phyloP scores from a whole-genome alignment of 2,888 invertebrate genomes.

The Odontomyia ornata region DNA sequence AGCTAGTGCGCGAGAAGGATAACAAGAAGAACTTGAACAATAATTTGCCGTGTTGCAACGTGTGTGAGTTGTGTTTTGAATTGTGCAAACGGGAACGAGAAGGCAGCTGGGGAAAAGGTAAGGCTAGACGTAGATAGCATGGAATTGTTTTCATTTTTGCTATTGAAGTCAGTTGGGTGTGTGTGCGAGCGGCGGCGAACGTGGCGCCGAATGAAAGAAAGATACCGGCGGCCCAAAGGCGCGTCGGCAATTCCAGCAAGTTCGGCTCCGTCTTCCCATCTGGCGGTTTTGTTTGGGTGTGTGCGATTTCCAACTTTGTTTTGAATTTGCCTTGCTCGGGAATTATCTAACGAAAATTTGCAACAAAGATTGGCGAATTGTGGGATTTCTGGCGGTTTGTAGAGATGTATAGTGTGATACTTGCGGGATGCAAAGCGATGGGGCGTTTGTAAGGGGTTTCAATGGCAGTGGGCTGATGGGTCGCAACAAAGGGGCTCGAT shows the following conservation, averaged over 20 bases:
- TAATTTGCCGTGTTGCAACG: neutral
- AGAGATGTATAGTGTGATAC: no score
- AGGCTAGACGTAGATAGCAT: neutral
- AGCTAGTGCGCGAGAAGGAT: neutral
- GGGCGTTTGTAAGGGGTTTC: no score
- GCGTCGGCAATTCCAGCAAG: neutral
- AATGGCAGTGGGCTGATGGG: no score
- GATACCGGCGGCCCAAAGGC: neutral
- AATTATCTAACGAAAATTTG: neutral
- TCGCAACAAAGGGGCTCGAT: no score
- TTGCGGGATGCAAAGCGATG: no score
- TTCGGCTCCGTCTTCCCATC: neutral
- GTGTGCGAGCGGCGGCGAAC: neutral
- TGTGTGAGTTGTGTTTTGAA: neutral
- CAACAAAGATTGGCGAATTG: neutral
- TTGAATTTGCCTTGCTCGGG: neutral
- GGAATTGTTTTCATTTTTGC: slow-evolving; percentile 26
- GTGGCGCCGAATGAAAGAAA: neutral
- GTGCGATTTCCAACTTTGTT: neutral
- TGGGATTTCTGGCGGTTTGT: no score
- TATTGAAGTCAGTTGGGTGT: neutral
- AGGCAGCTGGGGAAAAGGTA: slow-evolving; percentile 2
- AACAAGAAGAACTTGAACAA: neutral
- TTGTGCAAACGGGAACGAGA: slow-evolving; percentile 5
- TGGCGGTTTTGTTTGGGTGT: neutral